Evolutionary conservation across 2,888 invertebrate genomes (phyloP).

Genomic region (Marasmarcha lunaedactyla): DNA sequence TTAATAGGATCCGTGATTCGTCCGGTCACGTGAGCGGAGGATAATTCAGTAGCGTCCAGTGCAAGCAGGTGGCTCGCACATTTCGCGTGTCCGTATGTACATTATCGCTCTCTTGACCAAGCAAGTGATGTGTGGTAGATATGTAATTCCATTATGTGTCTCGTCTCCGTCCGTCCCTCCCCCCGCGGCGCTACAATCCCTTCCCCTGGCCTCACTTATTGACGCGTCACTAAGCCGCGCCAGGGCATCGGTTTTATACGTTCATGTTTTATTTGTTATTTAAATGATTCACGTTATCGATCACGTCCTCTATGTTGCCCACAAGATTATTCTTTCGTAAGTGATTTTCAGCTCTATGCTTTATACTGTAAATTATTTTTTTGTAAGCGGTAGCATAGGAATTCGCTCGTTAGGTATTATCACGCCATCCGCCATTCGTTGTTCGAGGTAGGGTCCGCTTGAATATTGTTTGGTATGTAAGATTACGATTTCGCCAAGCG

Average conservation of each 20-base stretch:
- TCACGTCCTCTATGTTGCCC: constrained; percentile 31
- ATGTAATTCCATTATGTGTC: constrained; percentile 64
- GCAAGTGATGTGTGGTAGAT: constrained; percentile 46
- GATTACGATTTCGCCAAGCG: constrained; percentile 43
- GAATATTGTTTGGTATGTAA: neutral
- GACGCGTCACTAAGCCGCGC: constrained; percentile 54
- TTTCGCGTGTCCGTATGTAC: constrained; percentile 23
- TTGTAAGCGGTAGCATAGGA: too few relatives aligned
- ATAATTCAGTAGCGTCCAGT: constrained; percentile 11
- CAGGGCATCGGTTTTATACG: constrained; percentile 48
- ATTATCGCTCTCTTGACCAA: constrained; percentile 42
- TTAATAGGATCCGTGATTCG: neutral
- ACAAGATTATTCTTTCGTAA: constrained; percentile 16
- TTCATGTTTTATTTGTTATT: constrained; percentile 47
- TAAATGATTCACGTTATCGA: constrained; percentile 42
- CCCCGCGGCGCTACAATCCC: constrained; percentile 33
- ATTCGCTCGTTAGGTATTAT: too few relatives aligned
- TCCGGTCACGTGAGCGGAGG: neutral
- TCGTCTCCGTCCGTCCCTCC: constrained; percentile 53
- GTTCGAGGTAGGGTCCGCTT: too few relatives aligned
- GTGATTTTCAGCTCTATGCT: neutral
- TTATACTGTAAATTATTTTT: too few relatives aligned
- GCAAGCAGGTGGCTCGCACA: constrained; percentile 37
- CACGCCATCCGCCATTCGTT: neutral
- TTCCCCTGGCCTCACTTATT: constrained; percentile 41